Percentiles rank a stretch among this genome's conserved stretches.
phyloP scores from a whole-genome alignment of 2,113 vertebrate species.

The Hypocryptadius cinnamomeus region DNA sequence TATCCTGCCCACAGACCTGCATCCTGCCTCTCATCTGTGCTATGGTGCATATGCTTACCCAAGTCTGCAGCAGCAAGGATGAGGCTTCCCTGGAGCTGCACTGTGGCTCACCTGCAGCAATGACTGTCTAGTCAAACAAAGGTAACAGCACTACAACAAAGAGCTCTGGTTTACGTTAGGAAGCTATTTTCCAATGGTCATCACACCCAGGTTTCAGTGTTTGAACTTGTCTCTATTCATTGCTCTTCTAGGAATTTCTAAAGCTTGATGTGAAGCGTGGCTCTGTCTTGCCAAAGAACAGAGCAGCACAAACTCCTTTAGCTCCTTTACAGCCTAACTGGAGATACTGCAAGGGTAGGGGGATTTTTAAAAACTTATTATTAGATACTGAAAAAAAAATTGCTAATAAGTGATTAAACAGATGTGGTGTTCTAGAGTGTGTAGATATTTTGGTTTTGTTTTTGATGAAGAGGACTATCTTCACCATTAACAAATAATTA shows the following conservation, averaged over 20 bases:
- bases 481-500: background rate
- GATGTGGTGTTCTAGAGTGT: background rate
- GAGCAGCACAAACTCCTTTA: conserved; percentile 41
- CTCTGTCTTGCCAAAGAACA: background rate
- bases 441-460: background rate
- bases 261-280: background rate
- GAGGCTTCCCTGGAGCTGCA: background rate
- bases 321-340: conserved; percentile 42
- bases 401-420: conserved; percentile 29
- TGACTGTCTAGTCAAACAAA: background rate
- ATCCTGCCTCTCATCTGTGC: background rate
- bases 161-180: background rate
- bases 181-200: background rate
- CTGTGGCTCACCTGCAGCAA: background rate
- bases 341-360: conserved; percentile 6
- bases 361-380: conserved; percentile 20
- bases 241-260: conserved; percentile 8
- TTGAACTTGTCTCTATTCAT: conserved; percentile 11
- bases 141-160: background rate
- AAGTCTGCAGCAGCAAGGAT: background rate
- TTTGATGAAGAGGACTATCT: background rate
- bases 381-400: conserved; percentile 20
- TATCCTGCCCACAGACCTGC: background rate
- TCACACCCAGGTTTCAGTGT: background rate
- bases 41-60: background rate